A percentile compares a stretch with the other conserved stretches of the same genome.
These are phyloP conservation scores for Toxostoma redivivum DNA, from an alignment of 2,113 vertebrate species.

Conservation along the genomic window DNA sequence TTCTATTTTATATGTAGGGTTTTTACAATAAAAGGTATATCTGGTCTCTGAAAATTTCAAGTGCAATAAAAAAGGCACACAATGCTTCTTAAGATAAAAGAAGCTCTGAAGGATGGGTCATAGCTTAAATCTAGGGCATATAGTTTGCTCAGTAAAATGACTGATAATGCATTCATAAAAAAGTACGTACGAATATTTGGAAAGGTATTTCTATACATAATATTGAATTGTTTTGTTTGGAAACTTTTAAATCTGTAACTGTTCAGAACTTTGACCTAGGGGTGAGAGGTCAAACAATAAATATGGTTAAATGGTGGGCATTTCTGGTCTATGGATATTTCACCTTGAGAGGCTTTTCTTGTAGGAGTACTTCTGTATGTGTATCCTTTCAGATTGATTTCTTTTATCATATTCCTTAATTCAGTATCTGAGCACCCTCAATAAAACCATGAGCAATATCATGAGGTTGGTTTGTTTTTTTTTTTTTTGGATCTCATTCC, in stretches of 20 bases:
- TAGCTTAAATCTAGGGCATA: neutral
- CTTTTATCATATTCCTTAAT: neutral
- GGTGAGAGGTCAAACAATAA: constrained; percentile 56
- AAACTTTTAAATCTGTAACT: constrained; percentile 10
- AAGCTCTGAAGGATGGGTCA: neutral
- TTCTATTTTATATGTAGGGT: neutral
- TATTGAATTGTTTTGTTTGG: constrained; percentile 5
- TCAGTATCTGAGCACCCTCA: neutral
- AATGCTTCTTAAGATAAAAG: neutral
- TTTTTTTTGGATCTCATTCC: neutral
- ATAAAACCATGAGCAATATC: neutral
- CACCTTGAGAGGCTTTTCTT: neutral
- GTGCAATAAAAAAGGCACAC: neutral
- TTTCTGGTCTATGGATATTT: neutral
- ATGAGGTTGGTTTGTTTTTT: neutral
- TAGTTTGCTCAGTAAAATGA: neutral
- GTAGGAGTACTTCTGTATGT: neutral
- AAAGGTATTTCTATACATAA: neutral
- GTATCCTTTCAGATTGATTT: neutral
- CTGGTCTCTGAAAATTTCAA: neutral
- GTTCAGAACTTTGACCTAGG: constrained; percentile 37
- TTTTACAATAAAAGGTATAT: neutral
- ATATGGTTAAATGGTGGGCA: neutral
- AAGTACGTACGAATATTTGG: neutral
- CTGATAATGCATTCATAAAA: neutral